phyloP scores from a whole-genome alignment of 2,113 vertebrate genomes.

The Coturnix japonica region DNA sequence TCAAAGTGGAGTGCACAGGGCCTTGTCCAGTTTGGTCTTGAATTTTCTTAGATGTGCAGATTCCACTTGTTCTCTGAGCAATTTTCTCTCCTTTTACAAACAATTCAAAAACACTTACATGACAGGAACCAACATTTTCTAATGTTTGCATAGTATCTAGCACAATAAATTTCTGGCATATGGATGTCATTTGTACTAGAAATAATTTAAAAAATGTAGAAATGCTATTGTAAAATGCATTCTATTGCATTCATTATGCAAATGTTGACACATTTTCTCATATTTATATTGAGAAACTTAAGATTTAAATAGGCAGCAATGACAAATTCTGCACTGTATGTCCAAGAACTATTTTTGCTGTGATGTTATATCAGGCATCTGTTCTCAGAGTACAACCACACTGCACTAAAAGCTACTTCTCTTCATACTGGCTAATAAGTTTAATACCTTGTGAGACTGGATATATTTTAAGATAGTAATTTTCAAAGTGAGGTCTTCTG shows the following conservation, averaged over 20 bases:
- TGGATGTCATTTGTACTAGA: neutral
- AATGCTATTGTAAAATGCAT: neutral
- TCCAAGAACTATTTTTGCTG: neutral
- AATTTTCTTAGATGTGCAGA: neutral
- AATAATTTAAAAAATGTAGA: neutral
- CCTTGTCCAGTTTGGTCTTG: neutral
- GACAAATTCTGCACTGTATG: neutral
- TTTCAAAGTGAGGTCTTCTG: neutral
- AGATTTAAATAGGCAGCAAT: neutral
- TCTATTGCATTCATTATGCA: neutral
- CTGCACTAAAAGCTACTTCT: neutral
- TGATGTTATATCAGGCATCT: neutral
- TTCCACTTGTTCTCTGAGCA: neutral
- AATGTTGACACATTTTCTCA: neutral
- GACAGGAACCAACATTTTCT: neutral
- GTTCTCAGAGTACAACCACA: neutral
- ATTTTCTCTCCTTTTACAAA: neutral
- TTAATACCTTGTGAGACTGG: neutral
- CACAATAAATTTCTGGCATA: neutral
- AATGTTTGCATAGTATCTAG: neutral
- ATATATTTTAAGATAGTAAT: neutral
- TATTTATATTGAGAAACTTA: neutral
- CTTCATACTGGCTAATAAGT: neutral
- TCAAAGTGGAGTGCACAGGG: neutral
- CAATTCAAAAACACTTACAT: neutral